Evolutionary conservation across 2,888 invertebrate species (phyloP).

Genomic region (Catocala nupta): DNA sequence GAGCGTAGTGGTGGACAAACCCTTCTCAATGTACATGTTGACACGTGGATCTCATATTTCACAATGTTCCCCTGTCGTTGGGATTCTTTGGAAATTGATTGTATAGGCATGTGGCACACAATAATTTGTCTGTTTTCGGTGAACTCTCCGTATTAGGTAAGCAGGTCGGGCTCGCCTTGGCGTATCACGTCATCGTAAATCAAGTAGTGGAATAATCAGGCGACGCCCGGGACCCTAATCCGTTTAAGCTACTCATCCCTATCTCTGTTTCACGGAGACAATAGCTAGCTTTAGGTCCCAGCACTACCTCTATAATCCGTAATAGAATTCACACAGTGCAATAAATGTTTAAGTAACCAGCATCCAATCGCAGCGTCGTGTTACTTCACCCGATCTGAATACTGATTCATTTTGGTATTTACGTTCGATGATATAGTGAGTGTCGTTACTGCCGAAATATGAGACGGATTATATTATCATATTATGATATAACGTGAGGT

Average conservation of each 20-base stretch:
- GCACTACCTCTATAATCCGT: conserved; percentile 52
- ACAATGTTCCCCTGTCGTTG: conserved; percentile 59
- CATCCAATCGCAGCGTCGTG: conserved; percentile 68
- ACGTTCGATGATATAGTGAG: conserved; percentile 40
- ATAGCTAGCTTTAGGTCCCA: conserved; percentile 71
- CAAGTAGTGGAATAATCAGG: conserved; percentile 83
- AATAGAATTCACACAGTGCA: conserved; percentile 65
- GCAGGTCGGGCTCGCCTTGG: conserved; percentile 66
- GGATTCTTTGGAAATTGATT: conserved; percentile 70
- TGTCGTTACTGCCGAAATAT: conserved; percentile 43
- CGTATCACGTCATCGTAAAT: conserved; percentile 84
- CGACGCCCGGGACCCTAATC: conserved; percentile 77
- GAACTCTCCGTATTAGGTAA: conserved; percentile 72
- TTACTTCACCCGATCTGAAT: conserved; percentile 68
- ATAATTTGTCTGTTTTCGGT: conserved; percentile 79
- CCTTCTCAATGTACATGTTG: conserved; percentile 72
- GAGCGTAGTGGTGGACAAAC: conserved; percentile 35
- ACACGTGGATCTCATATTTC: conserved; percentile 77
- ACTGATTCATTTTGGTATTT: conserved; percentile 50
- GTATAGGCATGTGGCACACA: conserved; percentile 71
- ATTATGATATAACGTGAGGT: conserved; percentile 43
- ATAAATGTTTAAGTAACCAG: conserved; percentile 69
- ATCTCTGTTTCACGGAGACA: conserved; percentile 79
- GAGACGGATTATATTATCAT: conserved; percentile 46
- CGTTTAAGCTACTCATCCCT: conserved; percentile 79